These are phyloP conservation scores for Cremastinae sp. DNA, from an alignment of 2,888 invertebrate genomes.

Conservation along the genomic window DNA sequence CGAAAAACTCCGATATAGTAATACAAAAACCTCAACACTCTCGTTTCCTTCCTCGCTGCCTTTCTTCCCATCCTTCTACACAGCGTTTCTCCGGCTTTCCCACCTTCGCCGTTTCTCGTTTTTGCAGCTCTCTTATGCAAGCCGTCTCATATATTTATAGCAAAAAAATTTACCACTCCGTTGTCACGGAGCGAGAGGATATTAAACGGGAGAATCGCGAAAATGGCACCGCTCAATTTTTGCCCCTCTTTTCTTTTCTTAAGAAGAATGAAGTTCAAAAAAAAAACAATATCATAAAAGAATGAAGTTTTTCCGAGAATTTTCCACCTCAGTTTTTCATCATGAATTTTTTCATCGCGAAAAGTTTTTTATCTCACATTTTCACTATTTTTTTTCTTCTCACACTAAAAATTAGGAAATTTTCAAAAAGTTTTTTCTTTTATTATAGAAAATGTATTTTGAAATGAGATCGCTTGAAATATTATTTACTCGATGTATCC, in stretches of 20 bases:
- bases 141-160: slow-evolving; percentile 19
- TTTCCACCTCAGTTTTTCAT: no score
- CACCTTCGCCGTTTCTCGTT: slow-evolving; percentile 48
- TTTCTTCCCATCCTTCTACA: slow-evolving; percentile 32
- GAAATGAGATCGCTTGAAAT: background rate
- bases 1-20: slow-evolving; percentile 31
- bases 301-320: slow-evolving; percentile 26
- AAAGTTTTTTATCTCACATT: background rate
- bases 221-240: slow-evolving; percentile 27
- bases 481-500: background rate
- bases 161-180: slow-evolving; percentile 35
- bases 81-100: slow-evolving; percentile 48
- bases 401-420: background rate
- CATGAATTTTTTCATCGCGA: no score
- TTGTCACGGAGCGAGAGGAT: slow-evolving; percentile 44
- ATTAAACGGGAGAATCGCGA: slow-evolving; percentile 41
- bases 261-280: background rate
- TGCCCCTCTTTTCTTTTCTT: background rate
- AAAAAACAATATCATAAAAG: background rate
- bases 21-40: slow-evolving; percentile 8
- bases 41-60: slow-evolving; percentile 20
- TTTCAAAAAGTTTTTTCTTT: no score
- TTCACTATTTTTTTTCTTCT: background rate
- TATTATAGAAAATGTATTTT: no score
- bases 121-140: slow-evolving; percentile 33